Evolutionary conservation across 1,140 invertebrate genomes (phyloP).

Genomic region (Eciton burchellii): DNA sequence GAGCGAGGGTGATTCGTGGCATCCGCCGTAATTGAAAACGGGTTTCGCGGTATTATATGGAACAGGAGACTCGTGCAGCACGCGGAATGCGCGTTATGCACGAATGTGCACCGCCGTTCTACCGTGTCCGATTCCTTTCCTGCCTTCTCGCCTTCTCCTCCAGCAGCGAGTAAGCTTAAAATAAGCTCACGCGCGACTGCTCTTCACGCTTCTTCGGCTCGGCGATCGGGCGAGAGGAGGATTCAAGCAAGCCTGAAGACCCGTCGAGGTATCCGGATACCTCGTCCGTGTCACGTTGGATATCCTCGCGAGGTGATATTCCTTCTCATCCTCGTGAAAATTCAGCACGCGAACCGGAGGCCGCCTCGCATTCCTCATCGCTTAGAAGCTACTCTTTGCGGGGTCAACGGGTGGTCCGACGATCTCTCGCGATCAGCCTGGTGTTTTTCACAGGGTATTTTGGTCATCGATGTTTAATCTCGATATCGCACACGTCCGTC

Average conservation of each 20-base stretch:
- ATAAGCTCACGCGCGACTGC: conserved; percentile 60
- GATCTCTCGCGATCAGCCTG: conserved; percentile 12
- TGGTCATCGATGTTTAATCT: conserved; percentile 45
- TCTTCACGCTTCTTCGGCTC: conserved; percentile 47
- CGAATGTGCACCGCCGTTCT: conserved; percentile 27
- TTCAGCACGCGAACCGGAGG: conserved; percentile 4
- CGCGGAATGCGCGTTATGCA: conserved; percentile 39
- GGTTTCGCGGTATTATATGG: conserved; percentile 23
- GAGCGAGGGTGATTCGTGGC: conserved; percentile 5
- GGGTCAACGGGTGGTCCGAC: conserved; percentile 35
- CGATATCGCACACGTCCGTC: neutral
- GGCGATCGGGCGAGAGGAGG: conserved; percentile 29
- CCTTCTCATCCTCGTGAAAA: conserved; percentile 44
- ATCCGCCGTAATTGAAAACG: conserved; percentile 48
- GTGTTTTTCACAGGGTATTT: neutral
- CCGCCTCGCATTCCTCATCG: neutral
- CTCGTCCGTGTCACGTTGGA: conserved; percentile 49
- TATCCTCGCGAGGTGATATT: conserved; percentile 18
- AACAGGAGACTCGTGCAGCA: neutral
- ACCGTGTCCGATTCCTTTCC: conserved; percentile 44
- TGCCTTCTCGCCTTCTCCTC: neutral
- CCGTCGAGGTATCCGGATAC: conserved; percentile 30
- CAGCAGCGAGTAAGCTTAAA: conserved; percentile 61
- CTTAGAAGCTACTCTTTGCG: conserved; percentile 40
- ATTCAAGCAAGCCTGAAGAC: conserved; percentile 49